Percentiles rank a stretch among this genome's conserved stretches.
Evolutionary conservation across 2,113 vertebrate genomes (phyloP).

Genomic region (Calidris pygmaea): DNA sequence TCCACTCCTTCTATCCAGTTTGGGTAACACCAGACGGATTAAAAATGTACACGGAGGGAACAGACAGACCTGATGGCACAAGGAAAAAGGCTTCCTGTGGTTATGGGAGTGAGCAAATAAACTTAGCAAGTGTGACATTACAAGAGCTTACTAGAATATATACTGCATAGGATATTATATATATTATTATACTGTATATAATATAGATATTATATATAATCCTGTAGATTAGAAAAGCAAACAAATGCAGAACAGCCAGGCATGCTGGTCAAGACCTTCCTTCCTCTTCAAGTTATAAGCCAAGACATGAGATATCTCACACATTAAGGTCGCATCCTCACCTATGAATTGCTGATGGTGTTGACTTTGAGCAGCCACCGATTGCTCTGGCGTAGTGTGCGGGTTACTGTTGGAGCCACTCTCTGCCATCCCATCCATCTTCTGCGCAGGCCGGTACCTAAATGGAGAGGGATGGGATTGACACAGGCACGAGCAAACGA

Average conservation of each 20-base stretch:
- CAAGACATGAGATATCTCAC: rapidly evolving
- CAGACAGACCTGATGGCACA: rapidly evolving
- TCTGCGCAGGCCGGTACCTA: slow-evolving; percentile 93
- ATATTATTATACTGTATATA: too few relatives aligned
- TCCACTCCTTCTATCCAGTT: neutral
- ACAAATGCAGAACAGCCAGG: neutral
- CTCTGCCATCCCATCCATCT: slow-evolving; percentile 87
- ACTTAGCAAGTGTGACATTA: neutral
- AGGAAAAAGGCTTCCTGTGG: neutral
- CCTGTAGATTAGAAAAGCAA: neutral
- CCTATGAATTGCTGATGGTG: slow-evolving; percentile 98
- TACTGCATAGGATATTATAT: too few relatives aligned
- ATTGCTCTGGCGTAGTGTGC: slow-evolving; percentile 87
- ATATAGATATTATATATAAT: neutral
- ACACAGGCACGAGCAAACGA: neutral
- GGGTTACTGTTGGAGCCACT: slow-evolving; percentile 79
- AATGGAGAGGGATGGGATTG: neutral
- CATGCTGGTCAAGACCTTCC: neutral
- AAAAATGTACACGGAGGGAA: neutral
- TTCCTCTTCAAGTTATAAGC: neutral
- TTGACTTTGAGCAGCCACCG: slow-evolving; percentile 90
- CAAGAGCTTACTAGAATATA: neutral
- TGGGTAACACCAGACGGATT: neutral
- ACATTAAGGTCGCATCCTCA: slow-evolving; percentile 49
- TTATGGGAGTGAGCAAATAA: neutral